phyloP scores from a whole-genome alignment of 1,140 invertebrate species.

The Steinernema khuongi region DNA sequence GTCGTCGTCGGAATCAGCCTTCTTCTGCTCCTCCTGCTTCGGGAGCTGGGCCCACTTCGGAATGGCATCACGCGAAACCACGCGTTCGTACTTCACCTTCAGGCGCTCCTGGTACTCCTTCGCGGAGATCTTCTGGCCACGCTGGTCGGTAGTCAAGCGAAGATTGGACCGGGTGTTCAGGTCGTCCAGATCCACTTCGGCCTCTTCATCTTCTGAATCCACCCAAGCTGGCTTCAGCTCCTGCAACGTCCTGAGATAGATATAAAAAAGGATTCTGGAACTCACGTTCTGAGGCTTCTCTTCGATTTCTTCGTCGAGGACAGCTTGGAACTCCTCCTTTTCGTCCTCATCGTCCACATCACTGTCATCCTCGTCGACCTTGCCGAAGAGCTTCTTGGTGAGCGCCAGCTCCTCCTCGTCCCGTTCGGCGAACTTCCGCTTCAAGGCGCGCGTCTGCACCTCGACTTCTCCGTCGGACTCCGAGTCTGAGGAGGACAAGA shows the following conservation, averaged over 20 bases:
- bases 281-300: neutral
- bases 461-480: neutral
- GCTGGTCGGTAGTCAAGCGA: neutral
- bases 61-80: neutral
- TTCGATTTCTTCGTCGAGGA: neutral
- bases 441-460: neutral
- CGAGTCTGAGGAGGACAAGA: too few relatives aligned
- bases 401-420: neutral
- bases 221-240: constrained; percentile 5
- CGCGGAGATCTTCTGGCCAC: neutral
- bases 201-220: neutral
- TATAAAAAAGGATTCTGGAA: neutral
- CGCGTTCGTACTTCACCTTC: neutral
- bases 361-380: neutral
- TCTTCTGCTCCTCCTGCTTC: neutral
- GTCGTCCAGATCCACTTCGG: neutral
- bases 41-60: neutral
- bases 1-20: neutral
- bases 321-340: neutral
- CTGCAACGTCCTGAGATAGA: neutral
- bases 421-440: neutral
- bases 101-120: neutral
- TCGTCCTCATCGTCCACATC: constrained; percentile 1
- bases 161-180: neutral
- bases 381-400: constrained; percentile 4